Evolutionary conservation across 2,888 invertebrate genomes (phyloP).

Genomic region (Hipparchia semele): DNA sequence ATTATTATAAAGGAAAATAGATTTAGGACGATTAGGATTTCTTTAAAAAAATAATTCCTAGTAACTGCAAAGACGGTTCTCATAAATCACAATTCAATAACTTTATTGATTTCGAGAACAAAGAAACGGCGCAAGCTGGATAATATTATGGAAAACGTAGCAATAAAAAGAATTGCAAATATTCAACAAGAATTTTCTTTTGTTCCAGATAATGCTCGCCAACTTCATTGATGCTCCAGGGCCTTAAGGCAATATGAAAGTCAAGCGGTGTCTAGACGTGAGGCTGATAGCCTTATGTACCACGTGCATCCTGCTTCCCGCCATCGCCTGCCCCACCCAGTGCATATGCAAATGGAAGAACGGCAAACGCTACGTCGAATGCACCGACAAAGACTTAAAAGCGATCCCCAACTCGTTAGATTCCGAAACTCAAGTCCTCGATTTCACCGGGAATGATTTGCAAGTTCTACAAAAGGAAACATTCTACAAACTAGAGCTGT

Average conservation of each 20-base stretch:
- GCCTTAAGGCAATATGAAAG: conserved; percentile 75
- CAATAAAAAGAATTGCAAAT: conserved; percentile 38
- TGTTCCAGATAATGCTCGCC: conserved; percentile 76
- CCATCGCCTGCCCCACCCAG: conserved; percentile 87
- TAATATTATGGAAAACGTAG: conserved; percentile 36
- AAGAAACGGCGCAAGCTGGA: conserved; percentile 37
- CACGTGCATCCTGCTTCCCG: conserved; percentile 71
- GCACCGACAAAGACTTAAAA: conserved; percentile 89
- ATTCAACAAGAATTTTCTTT: conserved; percentile 48
- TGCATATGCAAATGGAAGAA: conserved; percentile 97
- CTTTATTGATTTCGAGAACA: conserved; percentile 43
- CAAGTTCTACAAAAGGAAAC: conserved; percentile 90
- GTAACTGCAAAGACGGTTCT: conserved; percentile 26
- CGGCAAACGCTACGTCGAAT: conserved; percentile 95
- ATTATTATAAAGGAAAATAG: too few relatives aligned
- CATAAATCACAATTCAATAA: conserved; percentile 40
- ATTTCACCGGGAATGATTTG: conserved; percentile 92
- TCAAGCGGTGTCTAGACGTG: conserved; percentile 65
- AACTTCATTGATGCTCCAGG: conserved; percentile 52
- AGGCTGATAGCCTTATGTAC: conserved; percentile 76
- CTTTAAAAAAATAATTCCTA: conserved; percentile 3
- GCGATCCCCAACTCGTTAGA: conserved; percentile 91
- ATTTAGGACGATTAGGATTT: background rate
- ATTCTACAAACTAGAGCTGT: conserved; percentile 89
- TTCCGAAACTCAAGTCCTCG: conserved; percentile 93